Evolutionary conservation across 1,140 invertebrate species (phyloP).

Genomic region (Euwallacea fornicatus): DNA sequence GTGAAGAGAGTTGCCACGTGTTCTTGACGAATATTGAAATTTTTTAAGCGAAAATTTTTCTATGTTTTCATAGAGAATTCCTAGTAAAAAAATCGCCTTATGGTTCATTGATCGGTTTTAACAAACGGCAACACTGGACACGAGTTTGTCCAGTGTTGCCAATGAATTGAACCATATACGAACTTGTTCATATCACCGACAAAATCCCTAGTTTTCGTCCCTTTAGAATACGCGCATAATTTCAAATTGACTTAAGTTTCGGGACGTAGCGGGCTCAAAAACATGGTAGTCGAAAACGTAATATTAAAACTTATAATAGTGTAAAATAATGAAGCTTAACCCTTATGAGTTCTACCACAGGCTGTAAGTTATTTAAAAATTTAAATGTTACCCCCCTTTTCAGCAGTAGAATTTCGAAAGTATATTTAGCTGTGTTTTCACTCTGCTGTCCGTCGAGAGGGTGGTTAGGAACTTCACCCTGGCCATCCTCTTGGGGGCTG

Average conservation of each 20-base stretch:
- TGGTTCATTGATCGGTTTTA: no score
- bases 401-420: slow-evolving; percentile 9
- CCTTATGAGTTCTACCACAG: slow-evolving; percentile 23
- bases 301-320: neutral
- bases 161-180: no score
- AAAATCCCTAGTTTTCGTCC: neutral
- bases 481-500: no score
- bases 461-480: no score
- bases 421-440: slow-evolving; percentile 5
- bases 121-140: no score
- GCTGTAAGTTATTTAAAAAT: slow-evolving; percentile 30
- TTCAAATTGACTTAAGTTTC: slow-evolving; percentile 4
- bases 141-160: no score
- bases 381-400: slow-evolving; percentile 29
- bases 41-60: no score
- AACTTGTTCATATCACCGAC: no score
- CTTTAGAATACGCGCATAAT: neutral
- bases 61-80: no score
- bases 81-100: no score
- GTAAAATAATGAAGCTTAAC: slow-evolving; percentile 27
- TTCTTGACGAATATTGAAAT: no score
- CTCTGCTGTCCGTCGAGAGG: neutral
- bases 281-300: slow-evolving; percentile 2
- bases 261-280: slow-evolving; percentile 1
- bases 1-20: no score